Conservation (phyloP, 2,797 vertebrate species). For the Pteronotus mesoamericanus region DNA sequence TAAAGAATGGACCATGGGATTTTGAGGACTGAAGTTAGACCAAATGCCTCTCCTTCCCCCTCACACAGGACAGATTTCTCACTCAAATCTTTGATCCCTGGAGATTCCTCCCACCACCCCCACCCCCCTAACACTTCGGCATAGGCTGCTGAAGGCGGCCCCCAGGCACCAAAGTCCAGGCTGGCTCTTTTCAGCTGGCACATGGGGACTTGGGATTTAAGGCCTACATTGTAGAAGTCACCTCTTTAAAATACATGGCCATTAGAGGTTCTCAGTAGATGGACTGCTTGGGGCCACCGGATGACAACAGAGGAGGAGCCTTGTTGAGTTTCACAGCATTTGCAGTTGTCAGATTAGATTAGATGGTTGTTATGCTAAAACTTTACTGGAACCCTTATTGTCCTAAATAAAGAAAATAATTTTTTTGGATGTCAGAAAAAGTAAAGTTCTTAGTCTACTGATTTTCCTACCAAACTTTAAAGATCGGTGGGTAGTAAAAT, state of each 20-base stretch:
- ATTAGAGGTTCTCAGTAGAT: neutral
- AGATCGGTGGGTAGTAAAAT: neutral
- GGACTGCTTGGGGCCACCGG: neutral
- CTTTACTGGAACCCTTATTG: neutral
- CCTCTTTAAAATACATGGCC: neutral
- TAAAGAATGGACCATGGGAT: conserved; percentile 71
- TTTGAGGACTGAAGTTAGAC: conserved; percentile 45
- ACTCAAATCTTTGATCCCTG: conserved; percentile 63
- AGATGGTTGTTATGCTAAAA: neutral
- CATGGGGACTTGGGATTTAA: neutral
- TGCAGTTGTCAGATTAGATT: neutral
- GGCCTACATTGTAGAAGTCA: neutral
- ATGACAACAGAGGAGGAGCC: neutral
- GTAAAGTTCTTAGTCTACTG: neutral
- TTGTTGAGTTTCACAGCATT: neutral
- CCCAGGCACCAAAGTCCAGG: conserved; percentile 11
- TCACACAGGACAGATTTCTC: conserved; percentile 47
- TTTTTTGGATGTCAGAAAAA: neutral
- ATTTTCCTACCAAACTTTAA: neutral
- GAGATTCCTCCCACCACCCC: conserved; percentile 35
- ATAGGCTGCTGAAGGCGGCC: neutral
- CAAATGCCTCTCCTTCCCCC: conserved; percentile 39
- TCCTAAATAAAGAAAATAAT: neutral
- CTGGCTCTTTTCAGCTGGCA: conserved; percentile 35
- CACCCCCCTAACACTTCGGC: neutral